These are phyloP conservation scores for Pedionomus torquatus DNA, from an alignment of 2,113 vertebrate species.

Conservation along the genomic window DNA sequence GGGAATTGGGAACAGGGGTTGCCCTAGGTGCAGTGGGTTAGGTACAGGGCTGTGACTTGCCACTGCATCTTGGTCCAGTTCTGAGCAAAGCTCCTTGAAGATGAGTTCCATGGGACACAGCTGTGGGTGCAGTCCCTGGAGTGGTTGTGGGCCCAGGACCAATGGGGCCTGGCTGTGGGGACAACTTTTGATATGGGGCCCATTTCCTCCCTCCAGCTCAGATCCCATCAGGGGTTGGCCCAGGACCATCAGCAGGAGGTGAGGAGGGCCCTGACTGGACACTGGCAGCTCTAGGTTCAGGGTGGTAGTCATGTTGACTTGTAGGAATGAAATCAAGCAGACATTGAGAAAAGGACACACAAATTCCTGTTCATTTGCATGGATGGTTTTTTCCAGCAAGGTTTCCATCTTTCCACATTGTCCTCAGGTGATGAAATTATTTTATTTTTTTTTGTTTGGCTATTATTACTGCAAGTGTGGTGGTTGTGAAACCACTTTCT, in stretches of 20 bases:
- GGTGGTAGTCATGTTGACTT: rapidly evolving
- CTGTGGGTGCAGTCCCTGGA: rapidly evolving
- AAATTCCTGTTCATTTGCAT: background rate
- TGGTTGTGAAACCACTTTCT: background rate
- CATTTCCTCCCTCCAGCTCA: rapidly evolving
- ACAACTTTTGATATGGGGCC: background rate
- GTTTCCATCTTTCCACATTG: background rate
- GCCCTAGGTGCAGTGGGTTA: background rate
- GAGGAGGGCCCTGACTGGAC: rapidly evolving
- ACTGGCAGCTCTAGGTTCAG: rapidly evolving
- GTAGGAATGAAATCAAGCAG: background rate
- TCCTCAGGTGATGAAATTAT: background rate
- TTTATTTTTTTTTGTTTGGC: background rate
- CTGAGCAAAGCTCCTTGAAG: background rate
- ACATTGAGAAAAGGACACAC: background rate
- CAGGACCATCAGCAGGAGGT: background rate
- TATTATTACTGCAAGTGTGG: background rate
- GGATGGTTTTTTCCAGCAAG: background rate
- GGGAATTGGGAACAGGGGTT: background rate
- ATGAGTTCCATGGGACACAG: background rate
- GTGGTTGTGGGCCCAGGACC: rapidly evolving
- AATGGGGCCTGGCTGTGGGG: background rate
- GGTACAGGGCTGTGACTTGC: rapidly evolving
- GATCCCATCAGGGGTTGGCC: rapidly evolving
- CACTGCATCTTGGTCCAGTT: rapidly evolving